A percentile compares a stretch with the other conserved stretches of the same genome.
These are phyloP conservation scores for Hylaea fasciaria DNA, from an alignment of 2,888 invertebrate genomes.

Conservation along the genomic window DNA sequence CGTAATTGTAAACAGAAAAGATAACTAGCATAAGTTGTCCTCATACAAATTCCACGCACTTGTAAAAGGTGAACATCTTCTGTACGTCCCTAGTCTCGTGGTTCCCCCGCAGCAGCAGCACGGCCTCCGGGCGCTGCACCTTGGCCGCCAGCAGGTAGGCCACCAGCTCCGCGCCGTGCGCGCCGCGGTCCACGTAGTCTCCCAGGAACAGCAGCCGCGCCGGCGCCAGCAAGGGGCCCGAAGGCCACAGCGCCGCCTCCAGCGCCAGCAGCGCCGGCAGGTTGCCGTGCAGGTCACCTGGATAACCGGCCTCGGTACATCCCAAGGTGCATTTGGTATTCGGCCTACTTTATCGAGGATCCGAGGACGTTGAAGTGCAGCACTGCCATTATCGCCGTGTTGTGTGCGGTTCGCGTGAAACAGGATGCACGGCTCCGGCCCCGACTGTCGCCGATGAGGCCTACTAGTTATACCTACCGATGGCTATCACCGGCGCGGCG, in stretches of 20 bases:
- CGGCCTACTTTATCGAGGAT: no score
- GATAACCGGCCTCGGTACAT: no score
- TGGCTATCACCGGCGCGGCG: slow-evolving; percentile 63
- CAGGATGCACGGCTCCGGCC: no score
- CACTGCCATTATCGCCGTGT: no score
- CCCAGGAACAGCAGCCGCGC: slow-evolving; percentile 89
- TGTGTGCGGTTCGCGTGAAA: no score
- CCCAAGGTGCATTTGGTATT: no score
- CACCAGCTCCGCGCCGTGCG: slow-evolving; percentile 88
- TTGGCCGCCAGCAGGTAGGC: slow-evolving; percentile 89
- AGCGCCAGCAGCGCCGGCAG: slow-evolving; percentile 87
- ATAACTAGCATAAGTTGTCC: no score
- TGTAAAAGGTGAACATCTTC: slow-evolving; percentile 89
- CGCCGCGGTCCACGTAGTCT: slow-evolving; percentile 91
- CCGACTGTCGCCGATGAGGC: no score
- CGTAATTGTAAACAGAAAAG: no score
- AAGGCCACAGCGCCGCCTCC: slow-evolving; percentile 88
- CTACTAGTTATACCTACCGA: slow-evolving; percentile 60
- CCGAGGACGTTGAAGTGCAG: no score
- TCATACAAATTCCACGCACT: slow-evolving; percentile 66
- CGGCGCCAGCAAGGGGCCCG: slow-evolving; percentile 87
- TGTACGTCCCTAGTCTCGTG: slow-evolving; percentile 91
- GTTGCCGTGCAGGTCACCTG: slow-evolving; percentile 92
- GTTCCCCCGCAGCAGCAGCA: slow-evolving; percentile 88
- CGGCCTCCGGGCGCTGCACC: slow-evolving; percentile 86